Evolutionary conservation across 2,113 vertebrate genomes (phyloP), one percentile per base, ranked within the genome.

Genomic region (Leptobrachium ailaonicum): DNA sequence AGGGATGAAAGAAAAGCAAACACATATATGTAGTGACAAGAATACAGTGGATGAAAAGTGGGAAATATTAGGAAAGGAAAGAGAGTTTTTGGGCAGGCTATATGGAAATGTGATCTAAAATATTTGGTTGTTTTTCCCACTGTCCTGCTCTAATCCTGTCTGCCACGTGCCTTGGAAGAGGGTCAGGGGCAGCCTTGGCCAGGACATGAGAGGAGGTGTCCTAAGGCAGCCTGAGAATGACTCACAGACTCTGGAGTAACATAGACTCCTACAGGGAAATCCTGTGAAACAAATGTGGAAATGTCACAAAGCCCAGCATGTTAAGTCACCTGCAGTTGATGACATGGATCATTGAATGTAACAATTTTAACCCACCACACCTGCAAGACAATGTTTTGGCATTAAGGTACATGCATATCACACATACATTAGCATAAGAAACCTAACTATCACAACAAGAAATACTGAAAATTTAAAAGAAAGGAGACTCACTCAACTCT

Each of bases 121-220:
- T 40, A 8, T 62, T 73, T 32, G 56, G 73, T 76, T 76, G 50
- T 73, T 79, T 80, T 47, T 66, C 63, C 71, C 71, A 67, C 62
- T 66, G 77, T 73, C 63, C 71, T 79, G 77, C 60, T 79, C 58
- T 69, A 66, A 54, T 71, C 72, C 77, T 66, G 63, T 60, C 60
- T 80, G 77, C 77, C 77, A 80, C 77, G 77, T 80, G 77, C 70
- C 66, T 53, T 80, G 78, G 70, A 74, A 67, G 63, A 47, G 77
- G 71, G 62, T 73, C 77, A 56, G 12, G 60, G 58, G 40, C 77
- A 66, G 60, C 44, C 41, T 67, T 72, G 70, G 77, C 77, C 66
- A 53, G 62, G 71, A 60, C 53, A 68, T 12, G 4, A 63, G 53
- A 68, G 64, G 77, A 79, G 77, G 77, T 73, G 77, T 66, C 73